A percentile compares a stretch with the other conserved stretches of the same genome.
phyloP scores from a whole-genome alignment of 23 tunicate species.

The Phallusia fumigata region DNA sequence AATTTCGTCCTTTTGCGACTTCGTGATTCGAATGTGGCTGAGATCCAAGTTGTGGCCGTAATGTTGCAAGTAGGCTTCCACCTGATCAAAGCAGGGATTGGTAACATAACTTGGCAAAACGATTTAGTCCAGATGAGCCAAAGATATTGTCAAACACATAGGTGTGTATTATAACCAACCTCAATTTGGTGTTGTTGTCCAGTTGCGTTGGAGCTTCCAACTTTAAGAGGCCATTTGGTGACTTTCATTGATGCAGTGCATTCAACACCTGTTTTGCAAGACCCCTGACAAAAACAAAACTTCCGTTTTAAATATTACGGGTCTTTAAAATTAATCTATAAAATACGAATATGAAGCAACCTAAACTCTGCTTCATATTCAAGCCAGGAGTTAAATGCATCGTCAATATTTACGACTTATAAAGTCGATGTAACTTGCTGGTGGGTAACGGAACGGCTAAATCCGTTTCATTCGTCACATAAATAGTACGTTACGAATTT shows the following conservation, averaged over 20 bases:
- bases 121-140: neutral
- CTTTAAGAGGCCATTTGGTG: constrained; percentile 32
- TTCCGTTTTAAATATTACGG: no score
- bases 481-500: no score
- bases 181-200: neutral
- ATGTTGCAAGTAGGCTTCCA: constrained; percentile 87
- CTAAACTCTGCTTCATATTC: no score
- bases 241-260: constrained; percentile 90
- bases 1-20: constrained; percentile 54
- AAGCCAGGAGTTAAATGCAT: no score
- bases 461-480: no score
- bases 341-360: no score
- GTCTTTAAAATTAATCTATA: no score
- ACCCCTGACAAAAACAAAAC: constrained; percentile 43
- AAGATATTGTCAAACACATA: neutral
- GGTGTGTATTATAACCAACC: no score
- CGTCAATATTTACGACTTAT: no score
- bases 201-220: neutral
- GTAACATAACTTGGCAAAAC: neutral
- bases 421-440: no score
- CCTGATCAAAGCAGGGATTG: constrained; percentile 18
- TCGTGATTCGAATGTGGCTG: constrained; percentile 64
- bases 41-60: constrained; percentile 86
- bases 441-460: no score
- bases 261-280: constrained; percentile 89